phyloP scores from a whole-genome alignment of 2,797 vertebrate genomes.

The Galagoides demidoff region DNA sequence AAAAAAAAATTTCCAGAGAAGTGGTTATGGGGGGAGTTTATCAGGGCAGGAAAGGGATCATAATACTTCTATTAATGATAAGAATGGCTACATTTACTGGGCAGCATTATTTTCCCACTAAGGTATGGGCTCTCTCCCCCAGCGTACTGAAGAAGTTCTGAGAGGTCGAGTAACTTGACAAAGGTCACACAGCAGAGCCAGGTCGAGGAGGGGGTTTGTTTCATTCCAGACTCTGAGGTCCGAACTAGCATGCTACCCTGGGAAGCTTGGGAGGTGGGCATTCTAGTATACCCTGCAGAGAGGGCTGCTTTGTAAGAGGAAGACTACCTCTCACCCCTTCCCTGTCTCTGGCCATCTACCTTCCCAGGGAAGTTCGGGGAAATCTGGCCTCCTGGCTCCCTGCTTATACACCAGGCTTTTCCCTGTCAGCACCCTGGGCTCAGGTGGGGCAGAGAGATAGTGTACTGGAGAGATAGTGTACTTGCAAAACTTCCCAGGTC shows the following conservation, averaged over 20 bases:
- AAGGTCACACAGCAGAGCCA: background rate
- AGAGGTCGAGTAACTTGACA: background rate
- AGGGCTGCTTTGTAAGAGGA: background rate
- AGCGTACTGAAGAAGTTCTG: background rate
- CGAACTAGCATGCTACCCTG: background rate
- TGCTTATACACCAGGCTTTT: too few species aligned
- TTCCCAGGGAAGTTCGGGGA: background rate
- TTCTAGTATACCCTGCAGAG: rapidly evolving
- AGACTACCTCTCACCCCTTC: background rate
- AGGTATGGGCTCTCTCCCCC: background rate
- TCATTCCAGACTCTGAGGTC: background rate
- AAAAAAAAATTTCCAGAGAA: background rate
- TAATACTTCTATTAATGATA: too few species aligned
- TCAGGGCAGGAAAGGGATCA: background rate
- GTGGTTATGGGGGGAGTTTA: too few species aligned
- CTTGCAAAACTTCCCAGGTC: background rate
- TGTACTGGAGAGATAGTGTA: too few species aligned
- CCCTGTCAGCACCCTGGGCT: background rate
- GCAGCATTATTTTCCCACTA: background rate
- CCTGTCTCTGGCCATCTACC: background rate
- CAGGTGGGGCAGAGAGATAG: background rate
- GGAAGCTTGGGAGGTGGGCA: background rate
- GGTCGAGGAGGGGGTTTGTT: background rate
- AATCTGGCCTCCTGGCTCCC: background rate
- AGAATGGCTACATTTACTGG: background rate